Conservation (phyloP, 2,888 invertebrate species). For the Heteromyza rotundicornis region DNA sequence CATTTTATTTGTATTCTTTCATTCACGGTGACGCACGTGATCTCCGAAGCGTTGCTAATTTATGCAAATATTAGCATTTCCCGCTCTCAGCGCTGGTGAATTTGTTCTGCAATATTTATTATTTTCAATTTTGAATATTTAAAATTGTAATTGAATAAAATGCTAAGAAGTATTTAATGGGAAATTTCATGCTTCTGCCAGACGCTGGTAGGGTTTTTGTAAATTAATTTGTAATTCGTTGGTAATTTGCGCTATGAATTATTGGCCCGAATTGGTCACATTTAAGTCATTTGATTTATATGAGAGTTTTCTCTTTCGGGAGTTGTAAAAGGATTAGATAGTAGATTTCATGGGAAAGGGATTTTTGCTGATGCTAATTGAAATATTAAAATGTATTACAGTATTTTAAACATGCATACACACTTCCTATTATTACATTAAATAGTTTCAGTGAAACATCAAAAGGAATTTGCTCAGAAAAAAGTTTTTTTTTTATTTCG, state of each 20-base stretch:
- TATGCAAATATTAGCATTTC: slow-evolving; percentile 57
- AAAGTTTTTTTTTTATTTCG: too few species aligned
- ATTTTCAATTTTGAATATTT: slow-evolving; percentile 56
- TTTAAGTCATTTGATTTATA: too few species aligned
- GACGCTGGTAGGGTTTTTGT: slow-evolving; percentile 33
- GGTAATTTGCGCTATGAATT: slow-evolving; percentile 51
- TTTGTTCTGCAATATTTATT: slow-evolving; percentile 58
- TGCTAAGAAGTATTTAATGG: slow-evolving; percentile 25
- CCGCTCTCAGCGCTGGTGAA: slow-evolving; percentile 42
- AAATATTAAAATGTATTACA: too few species aligned
- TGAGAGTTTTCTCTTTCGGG: too few species aligned
- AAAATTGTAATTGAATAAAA: slow-evolving; percentile 22
- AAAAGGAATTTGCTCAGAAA: too few species aligned
- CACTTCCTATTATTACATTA: too few species aligned
- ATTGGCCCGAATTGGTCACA: slow-evolving; percentile 31
- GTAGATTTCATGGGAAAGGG: too few species aligned
- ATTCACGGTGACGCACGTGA: slow-evolving; percentile 46
- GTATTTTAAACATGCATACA: too few species aligned
- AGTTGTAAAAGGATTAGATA: too few species aligned
- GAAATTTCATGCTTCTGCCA: slow-evolving; percentile 38
- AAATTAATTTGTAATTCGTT: slow-evolving; percentile 59
- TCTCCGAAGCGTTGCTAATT: slow-evolving; percentile 51
- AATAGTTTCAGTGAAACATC: too few species aligned
- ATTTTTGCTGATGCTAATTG: too few species aligned
- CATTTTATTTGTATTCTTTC: not conserved